These are phyloP conservation scores for Pteronura brasiliensis DNA, from an alignment of 2,113 vertebrate species.

Conservation along the genomic window DNA sequence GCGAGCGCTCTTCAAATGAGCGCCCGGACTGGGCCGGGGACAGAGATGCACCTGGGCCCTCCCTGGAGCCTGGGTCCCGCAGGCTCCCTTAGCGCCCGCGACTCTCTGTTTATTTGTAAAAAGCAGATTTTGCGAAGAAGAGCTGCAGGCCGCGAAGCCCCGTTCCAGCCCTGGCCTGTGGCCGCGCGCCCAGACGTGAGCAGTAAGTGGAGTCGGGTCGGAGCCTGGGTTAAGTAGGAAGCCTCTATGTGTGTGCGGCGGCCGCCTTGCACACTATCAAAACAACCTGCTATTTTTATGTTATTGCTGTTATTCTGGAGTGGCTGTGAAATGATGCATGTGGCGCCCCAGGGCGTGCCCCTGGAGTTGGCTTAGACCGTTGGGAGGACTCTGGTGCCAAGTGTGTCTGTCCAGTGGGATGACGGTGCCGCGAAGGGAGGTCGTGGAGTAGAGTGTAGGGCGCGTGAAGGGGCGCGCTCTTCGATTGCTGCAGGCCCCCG, in stretches of 20 bases:
- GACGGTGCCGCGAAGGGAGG: background rate
- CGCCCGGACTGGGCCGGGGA: fast-evolving
- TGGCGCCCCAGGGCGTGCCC: background rate
- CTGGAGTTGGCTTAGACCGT: background rate
- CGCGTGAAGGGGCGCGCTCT: background rate
- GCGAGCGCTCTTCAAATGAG: too few relatives aligned
- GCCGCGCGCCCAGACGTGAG: fast-evolving
- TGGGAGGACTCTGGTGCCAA: background rate
- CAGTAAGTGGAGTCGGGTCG: fast-evolving
- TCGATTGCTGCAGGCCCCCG: background rate
- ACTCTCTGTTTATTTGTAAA: background rate
- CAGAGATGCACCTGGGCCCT: fast-evolving
- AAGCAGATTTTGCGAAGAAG: background rate
- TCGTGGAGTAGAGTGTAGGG: background rate
- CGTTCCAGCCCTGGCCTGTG: background rate
- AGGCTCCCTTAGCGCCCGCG: background rate
- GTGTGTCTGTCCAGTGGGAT: background rate
- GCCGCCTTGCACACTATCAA: background rate
- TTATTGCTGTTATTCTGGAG: background rate
- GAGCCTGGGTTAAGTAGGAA: background rate
- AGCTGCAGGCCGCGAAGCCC: background rate
- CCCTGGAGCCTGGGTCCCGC: background rate
- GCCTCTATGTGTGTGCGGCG: fast-evolving
- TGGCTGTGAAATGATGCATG: background rate
- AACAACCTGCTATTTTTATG: background rate